These are phyloP conservation scores for Ispidina picta DNA, from an alignment of 2,797 vertebrate species.

Conservation along the genomic window DNA sequence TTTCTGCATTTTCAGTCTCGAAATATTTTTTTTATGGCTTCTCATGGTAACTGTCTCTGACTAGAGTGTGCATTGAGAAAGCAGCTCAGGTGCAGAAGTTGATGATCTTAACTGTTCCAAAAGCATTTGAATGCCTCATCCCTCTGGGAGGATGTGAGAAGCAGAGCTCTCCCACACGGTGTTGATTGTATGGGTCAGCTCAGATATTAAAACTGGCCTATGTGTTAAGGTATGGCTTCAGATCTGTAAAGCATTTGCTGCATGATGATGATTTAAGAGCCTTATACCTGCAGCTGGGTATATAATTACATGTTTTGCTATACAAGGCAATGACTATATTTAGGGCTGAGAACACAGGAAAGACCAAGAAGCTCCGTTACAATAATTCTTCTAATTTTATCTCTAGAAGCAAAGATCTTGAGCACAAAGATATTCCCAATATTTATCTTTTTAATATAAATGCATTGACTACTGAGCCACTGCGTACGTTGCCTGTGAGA, in stretches of 20 bases:
- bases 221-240: not conserved
- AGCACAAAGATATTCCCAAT: not conserved
- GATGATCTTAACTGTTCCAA: not conserved
- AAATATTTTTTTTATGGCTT: not conserved
- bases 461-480: not conserved
- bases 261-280: not conserved
- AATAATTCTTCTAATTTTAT: not conserved
- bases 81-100: not conserved
- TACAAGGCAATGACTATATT: not conserved
- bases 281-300: not conserved
- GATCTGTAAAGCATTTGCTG: not conserved
- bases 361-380: not conserved
- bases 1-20: not conserved
- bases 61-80: not conserved
- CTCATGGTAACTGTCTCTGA: not conserved
- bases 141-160: rapidly evolving
- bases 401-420: not conserved
- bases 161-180: not conserved
- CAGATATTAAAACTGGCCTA: not conserved
- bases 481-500: not conserved
- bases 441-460: not conserved
- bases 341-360: not conserved
- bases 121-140: not conserved
- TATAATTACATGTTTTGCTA: rapidly evolving
- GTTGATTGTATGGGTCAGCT: not conserved